A percentile compares a stretch with the other conserved stretches of the same genome.
Evolutionary conservation across 2,888 invertebrate species (phyloP).

Genomic region (Pristionchus japonicus): DNA sequence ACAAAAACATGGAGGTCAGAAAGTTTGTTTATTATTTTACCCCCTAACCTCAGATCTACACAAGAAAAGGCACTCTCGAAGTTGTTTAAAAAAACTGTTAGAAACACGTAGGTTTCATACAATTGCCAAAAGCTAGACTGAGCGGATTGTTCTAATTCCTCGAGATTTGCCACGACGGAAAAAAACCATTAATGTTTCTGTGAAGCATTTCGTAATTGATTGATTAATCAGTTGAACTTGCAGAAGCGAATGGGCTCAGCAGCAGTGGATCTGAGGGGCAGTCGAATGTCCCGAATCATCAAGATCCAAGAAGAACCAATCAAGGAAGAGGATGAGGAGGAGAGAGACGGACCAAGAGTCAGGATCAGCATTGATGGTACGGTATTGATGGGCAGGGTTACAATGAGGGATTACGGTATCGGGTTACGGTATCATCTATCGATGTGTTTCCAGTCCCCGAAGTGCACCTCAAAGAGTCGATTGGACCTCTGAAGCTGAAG

Average conservation of each 20-base stretch:
- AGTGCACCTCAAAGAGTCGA: background rate
- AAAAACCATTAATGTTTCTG: no score
- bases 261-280: background rate
- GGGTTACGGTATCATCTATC: background rate
- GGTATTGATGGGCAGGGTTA: background rate
- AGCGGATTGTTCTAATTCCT: no score
- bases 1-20: conserved; percentile 6
- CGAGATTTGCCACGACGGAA: no score
- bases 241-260: background rate
- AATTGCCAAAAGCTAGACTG: no score
- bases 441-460: background rate
- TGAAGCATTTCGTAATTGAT: no score
- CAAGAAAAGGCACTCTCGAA: no score
- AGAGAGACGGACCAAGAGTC: background rate
- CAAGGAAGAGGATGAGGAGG: background rate
- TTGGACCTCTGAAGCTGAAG: conserved; percentile 16
- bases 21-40: no score
- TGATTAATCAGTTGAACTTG: background rate
- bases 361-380: background rate
- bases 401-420: background rate
- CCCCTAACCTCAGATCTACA: no score
- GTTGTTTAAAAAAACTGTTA: no score
- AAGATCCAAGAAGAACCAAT: background rate
- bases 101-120: no score
- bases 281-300: background rate